These are phyloP conservation scores for Nothocercus nigrocapillus DNA, from an alignment of 2,113 vertebrate species.

Conservation along the genomic window DNA sequence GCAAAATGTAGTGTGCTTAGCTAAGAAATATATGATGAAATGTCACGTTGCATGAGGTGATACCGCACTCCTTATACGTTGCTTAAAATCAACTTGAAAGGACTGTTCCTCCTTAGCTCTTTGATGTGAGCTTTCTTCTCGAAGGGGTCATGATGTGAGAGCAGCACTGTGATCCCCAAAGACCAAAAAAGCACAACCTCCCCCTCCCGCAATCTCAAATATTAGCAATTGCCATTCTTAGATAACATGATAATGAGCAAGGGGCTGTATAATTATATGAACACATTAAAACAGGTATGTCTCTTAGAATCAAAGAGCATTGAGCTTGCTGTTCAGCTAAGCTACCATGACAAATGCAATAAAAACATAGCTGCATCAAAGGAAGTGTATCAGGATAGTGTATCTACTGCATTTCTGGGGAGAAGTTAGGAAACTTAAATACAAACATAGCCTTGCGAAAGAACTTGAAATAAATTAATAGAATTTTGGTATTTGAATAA, in stretches of 20 bases:
- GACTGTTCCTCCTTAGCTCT: neutral
- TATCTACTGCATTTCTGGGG: neutral
- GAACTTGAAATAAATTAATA: neutral
- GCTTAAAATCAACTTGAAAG: neutral
- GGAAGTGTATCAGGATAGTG: neutral
- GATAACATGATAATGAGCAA: neutral
- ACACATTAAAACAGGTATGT: neutral
- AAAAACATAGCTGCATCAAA: conserved; percentile 1
- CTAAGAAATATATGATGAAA: neutral
- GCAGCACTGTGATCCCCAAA: neutral
- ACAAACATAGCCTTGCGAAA: neutral
- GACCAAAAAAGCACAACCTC: neutral
- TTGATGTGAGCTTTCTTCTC: neutral
- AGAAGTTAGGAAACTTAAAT: neutral
- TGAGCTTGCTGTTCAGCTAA: neutral
- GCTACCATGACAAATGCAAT: neutral
- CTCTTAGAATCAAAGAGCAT: neutral
- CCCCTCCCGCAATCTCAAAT: neutral
- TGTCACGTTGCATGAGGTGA: neutral
- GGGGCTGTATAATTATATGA: conserved; percentile 12
- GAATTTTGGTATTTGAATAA: neutral
- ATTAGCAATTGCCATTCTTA: neutral
- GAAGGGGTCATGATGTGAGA: fast-evolving
- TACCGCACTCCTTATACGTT: neutral
- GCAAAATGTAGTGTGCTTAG: neutral